These are phyloP conservation scores for Cephus nigrinus DNA, from an alignment of 2,888 invertebrate genomes.

Conservation along the genomic window DNA sequence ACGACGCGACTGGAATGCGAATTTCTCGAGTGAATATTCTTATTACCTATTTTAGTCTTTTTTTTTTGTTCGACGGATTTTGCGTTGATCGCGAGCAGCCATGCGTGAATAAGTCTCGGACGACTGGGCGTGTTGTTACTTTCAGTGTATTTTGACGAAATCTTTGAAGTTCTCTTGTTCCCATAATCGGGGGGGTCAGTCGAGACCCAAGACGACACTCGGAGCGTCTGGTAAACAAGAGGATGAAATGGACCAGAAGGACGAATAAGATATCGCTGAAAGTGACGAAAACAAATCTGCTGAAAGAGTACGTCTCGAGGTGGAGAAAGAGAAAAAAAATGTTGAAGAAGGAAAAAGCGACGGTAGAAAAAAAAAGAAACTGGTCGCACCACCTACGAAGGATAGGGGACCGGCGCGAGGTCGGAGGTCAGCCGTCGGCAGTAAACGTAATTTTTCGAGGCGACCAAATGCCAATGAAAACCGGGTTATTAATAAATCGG, in stretches of 20 bases:
- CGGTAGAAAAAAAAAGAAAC: slow-evolving; percentile 34
- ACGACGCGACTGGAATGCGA: background rate
- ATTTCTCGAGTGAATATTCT: background rate
- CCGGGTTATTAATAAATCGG: slow-evolving; percentile 58
- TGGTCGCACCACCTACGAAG: slow-evolving; percentile 50
- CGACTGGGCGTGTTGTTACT: background rate
- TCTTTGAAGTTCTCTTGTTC: background rate
- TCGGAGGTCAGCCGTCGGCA: slow-evolving; percentile 43
- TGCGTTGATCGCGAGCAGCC: background rate
- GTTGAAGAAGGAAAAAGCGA: background rate
- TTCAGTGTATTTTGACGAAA: background rate
- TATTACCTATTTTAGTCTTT: background rate
- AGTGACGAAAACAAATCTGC: slow-evolving; percentile 42
- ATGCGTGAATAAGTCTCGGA: background rate
- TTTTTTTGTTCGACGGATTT: background rate
- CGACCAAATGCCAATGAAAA: slow-evolving; percentile 50
- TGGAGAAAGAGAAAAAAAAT: background rate
- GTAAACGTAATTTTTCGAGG: slow-evolving; percentile 46
- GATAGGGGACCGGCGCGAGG: slow-evolving; percentile 39
- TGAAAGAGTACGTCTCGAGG: slow-evolving; percentile 23
- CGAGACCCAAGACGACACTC: background rate
- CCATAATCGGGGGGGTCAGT: background rate
- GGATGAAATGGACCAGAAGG: background rate
- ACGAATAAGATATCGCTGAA: background rate
- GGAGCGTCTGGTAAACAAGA: background rate